These are phyloP conservation scores for Ochropleura plecta DNA, from an alignment of 2,888 invertebrate species.

Conservation along the genomic window DNA sequence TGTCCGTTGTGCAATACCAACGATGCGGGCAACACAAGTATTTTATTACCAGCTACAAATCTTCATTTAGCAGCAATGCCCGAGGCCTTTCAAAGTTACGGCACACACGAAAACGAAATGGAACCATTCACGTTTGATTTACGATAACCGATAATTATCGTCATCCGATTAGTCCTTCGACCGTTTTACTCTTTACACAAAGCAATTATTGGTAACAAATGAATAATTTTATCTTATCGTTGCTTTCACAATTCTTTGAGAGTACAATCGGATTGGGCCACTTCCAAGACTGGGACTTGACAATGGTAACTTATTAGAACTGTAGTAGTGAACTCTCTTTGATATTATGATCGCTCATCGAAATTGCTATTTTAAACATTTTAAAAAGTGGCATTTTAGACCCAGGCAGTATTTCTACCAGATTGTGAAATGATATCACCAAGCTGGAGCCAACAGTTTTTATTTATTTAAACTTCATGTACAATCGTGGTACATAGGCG, in stretches of 20 bases:
- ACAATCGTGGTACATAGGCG: no score
- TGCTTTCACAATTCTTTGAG: slow-evolving; percentile 37
- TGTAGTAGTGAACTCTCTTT: slow-evolving; percentile 8
- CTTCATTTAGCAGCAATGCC: slow-evolving; percentile 79
- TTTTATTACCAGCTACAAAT: slow-evolving; percentile 84
- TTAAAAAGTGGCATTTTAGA: background rate
- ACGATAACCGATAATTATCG: slow-evolving; percentile 78
- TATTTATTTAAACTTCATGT: no score
- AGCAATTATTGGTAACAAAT: slow-evolving; percentile 55
- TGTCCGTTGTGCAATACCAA: slow-evolving; percentile 67
- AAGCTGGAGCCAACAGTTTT: background rate
- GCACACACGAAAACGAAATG: slow-evolving; percentile 78
- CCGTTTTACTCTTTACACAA: slow-evolving; percentile 64
- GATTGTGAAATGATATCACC: background rate
- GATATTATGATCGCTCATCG: slow-evolving; percentile 22
- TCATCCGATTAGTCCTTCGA: slow-evolving; percentile 69
- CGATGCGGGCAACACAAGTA: slow-evolving; percentile 69
- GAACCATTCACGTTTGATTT: slow-evolving; percentile 82
- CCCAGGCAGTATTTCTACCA: background rate
- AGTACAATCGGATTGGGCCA: slow-evolving; percentile 44
- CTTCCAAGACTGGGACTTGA: slow-evolving; percentile 49
- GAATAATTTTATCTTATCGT: slow-evolving; percentile 41
- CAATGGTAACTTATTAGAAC: slow-evolving; percentile 41
- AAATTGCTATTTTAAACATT: slow-evolving; percentile 14
- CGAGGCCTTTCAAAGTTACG: slow-evolving; percentile 75